These are phyloP conservation scores for Caiman crocodilus DNA, from an alignment of 2,797 vertebrate genomes.

Conservation along the genomic window DNA sequence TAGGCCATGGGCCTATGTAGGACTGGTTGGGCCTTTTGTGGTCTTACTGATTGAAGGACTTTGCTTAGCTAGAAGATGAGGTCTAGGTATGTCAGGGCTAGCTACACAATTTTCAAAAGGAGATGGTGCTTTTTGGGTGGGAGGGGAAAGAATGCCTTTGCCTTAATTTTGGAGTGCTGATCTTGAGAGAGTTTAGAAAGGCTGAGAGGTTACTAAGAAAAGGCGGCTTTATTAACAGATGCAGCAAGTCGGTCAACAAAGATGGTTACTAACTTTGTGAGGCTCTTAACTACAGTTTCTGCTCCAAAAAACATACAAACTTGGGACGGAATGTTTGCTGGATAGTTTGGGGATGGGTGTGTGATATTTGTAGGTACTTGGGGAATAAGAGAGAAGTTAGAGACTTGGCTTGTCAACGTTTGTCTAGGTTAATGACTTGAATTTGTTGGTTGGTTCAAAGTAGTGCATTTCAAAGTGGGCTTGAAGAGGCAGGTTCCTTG, in stretches of 20 bases:
- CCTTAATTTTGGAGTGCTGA: neutral
- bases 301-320: neutral
- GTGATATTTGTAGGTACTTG: neutral
- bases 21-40: neutral
- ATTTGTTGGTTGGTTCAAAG: neutral
- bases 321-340: neutral
- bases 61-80: constrained; percentile 24
- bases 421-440: neutral
- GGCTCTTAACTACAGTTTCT: neutral
- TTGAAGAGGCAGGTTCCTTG: neutral
- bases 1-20: constrained; percentile 41
- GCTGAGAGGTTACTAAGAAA: neutral
- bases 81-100: constrained; percentile 46
- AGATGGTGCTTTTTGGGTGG: neutral
- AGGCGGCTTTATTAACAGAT: rapidly evolving
- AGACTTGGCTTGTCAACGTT: neutral
- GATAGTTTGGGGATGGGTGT: neutral
- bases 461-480: neutral
- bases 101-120: constrained; percentile 2
- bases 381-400: neutral
- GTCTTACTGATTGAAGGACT: constrained; percentile 15
- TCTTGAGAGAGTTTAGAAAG: neutral
- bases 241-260: neutral
- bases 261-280: rapidly evolving
- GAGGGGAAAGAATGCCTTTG: neutral